Percentiles rank a stretch among this genome's conserved stretches.
These are phyloP conservation scores for Embiotoca jacksoni DNA, from an alignment of 2,113 vertebrate genomes.

Conservation along the genomic window DNA sequence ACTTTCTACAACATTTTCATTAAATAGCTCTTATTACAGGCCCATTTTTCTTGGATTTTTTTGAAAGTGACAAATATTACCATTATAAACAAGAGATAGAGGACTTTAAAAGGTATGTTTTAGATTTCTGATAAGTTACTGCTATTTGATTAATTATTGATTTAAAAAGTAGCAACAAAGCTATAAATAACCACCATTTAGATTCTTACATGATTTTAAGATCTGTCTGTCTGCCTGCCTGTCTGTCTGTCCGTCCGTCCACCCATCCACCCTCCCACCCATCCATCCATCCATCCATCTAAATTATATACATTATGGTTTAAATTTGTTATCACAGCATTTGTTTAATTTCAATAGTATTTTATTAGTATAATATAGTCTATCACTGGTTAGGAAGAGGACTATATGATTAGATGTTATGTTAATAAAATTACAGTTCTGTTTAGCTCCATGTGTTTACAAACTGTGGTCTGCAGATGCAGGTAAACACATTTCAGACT, in stretches of 20 bases:
- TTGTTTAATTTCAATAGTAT: background rate
- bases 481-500: constrained; percentile 57
- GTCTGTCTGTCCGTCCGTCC: no score
- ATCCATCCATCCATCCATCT: no score
- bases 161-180: no score
- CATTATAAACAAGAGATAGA: no score
- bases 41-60: background rate
- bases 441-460: background rate
- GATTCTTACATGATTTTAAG: no score
- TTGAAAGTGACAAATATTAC: background rate
- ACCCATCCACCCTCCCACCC: no score
- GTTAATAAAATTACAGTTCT: constrained; percentile 16
- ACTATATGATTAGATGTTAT: background rate
- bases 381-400: background rate
- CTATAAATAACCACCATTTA: no score
- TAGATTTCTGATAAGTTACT: background rate
- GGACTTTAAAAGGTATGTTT: background rate
- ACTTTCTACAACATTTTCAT: background rate
- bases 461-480: constrained; percentile 2
- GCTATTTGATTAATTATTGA: background rate
- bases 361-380: background rate
- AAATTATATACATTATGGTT: no score
- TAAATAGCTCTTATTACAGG: background rate
- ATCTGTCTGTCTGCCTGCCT: no score
- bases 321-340: background rate